These are phyloP conservation scores for Centropus unirufus DNA, from an alignment of 2,113 vertebrate species.

Conservation along the genomic window DNA sequence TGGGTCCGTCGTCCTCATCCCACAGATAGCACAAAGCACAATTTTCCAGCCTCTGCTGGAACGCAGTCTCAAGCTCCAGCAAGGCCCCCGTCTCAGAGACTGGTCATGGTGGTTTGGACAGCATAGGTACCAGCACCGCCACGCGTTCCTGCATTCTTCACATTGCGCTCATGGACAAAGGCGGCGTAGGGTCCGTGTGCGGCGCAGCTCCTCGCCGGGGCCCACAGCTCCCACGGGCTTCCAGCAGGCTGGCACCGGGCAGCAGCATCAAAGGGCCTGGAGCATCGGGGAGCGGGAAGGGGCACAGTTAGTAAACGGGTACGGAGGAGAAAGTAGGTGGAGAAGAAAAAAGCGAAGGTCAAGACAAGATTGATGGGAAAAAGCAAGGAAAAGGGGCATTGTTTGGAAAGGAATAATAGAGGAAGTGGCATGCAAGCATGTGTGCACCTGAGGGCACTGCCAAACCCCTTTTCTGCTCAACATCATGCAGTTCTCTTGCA, in stretches of 20 bases:
- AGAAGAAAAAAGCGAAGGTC: not conserved
- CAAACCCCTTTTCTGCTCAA: conserved; percentile 22
- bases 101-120: conserved; percentile 59
- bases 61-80: not conserved
- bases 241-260: conserved; percentile 70
- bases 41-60: not conserved
- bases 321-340: not conserved
- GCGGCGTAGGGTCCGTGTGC: conserved; percentile 63
- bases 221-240: conserved; percentile 72
- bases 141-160: conserved; percentile 69
- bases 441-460: not conserved
- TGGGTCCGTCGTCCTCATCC: not conserved
- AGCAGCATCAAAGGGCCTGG: conserved; percentile 76
- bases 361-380: not conserved
- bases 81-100: conserved; percentile 61
- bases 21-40: not conserved
- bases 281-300: conserved; percentile 78
- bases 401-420: not conserved
- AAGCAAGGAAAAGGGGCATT: not conserved
- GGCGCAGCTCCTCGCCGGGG: conserved; percentile 64
- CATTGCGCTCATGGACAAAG: conserved; percentile 72
- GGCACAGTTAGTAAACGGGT: conserved; percentile 73
- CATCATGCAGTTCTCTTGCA: not conserved
- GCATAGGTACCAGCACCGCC: conserved; percentile 35
- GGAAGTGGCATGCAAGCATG: not conserved